Conservation (phyloP, 1,140 invertebrate species). For the Uloborus diversus region DNA sequence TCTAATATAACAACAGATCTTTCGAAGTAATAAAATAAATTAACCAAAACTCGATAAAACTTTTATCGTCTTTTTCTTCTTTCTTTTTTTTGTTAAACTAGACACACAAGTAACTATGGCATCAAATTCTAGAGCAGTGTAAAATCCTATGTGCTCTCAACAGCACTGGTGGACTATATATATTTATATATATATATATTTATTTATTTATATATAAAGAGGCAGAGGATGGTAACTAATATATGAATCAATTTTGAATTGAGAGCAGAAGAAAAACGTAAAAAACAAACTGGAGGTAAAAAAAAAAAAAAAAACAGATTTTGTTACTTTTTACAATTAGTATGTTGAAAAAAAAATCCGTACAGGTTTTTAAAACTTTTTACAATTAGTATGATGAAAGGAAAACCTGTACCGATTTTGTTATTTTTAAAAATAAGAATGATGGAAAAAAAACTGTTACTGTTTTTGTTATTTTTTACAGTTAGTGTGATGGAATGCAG, state of each 20-base stretch:
- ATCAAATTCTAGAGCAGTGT: conserved; percentile 37
- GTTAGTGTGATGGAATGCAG: too few species aligned
- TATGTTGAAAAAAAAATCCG: too few species aligned
- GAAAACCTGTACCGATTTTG: too few species aligned
- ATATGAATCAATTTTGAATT: conserved; percentile 27
- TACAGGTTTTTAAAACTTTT: too few species aligned
- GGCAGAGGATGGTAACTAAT: conserved; percentile 51
- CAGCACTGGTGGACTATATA: conserved; percentile 49
- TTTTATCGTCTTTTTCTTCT: conserved; percentile 18
- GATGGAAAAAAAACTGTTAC: too few species aligned
- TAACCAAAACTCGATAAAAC: conserved; percentile 31
- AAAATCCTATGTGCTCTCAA: conserved; percentile 44
- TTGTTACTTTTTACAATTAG: too few species aligned
- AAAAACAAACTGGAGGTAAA: too few species aligned
- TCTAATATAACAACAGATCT: conserved; percentile 38
- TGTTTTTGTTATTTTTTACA: too few species aligned
- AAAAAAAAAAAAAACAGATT: too few species aligned
- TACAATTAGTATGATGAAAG: too few species aligned
- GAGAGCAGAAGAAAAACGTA: conserved; percentile 44
- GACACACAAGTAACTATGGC: conserved; percentile 47
- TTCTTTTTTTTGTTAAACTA: conserved; percentile 31
- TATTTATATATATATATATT: conserved; percentile 30
- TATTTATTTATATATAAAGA: conserved; percentile 27
- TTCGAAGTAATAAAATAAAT: conserved; percentile 34
- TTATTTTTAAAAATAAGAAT: too few species aligned